Evolutionary conservation across 2,888 invertebrate species (phyloP), one percentile per base, ranked within the genome.

Genomic region (Ochlodes sylvanus): DNA sequence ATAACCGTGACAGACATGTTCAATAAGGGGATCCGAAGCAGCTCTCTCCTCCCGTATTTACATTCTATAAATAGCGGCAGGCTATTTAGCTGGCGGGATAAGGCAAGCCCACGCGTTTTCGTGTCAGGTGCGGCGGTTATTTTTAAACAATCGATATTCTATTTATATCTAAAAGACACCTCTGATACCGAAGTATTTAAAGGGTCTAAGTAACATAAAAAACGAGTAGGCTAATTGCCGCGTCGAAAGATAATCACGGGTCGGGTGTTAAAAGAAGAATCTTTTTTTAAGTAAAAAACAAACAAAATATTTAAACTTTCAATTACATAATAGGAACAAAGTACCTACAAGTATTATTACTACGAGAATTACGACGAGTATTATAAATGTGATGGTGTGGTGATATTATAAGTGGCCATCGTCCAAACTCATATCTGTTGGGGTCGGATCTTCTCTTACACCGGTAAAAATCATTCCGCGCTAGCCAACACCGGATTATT

Each of bases 51-150:
- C 68, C 60, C 70, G 68, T 70, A 74, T 75, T 75, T 75, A 75
- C 72, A 58, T 64, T 72, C 76, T 79, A 82, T 79, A 82, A 84
- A 84, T 80, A 80, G 79, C 69, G 70, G 72, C 74, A 41, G 52
- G 19, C n/a, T 19, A 52, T 52, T 38, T 52, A 44, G 4, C 15
- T 68, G 70, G 73, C 75, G 72, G 74, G 80, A 81, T 75, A 76
- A 77, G 71, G 79, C 78, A 77, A 84, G 76, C 89, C 89, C 79
- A 87, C 88, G 81, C 81, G 76, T 82, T 79, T 71, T 77, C 69
- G 69, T 71, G 69, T 76, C 62, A 19, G 72, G 69, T 73, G 38
- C 50, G 50, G 47, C 27, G 21, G 74, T 72, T 83, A 82, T 85
- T 86, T 85, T 82, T 81, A 77, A 77, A 54, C 70, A 77, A 76